Base-by-base conservation (phyloP, 2,797 vertebrate genomes). In the Cuniculus paca region DNA sequence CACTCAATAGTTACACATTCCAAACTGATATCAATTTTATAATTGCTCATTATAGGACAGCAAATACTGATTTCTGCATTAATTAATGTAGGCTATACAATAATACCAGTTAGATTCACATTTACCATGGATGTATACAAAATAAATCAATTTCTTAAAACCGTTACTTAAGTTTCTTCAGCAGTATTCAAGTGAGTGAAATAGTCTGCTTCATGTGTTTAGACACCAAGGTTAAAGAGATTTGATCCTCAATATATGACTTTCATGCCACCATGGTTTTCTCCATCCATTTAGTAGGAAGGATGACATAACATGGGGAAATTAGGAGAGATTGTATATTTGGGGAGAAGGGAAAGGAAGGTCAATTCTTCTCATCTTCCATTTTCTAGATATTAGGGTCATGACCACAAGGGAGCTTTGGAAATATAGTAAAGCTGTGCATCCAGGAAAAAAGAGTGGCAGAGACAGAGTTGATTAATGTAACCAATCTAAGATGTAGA, bases 11-110 rank as follows among this genome's bases (percentile, higher is more conserved):
- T 7, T 74, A 75, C 63, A 2, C 6, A 42, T 95, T 85, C 24
- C 28, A 77, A 31, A 77, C 60, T 86, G 6, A 28, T 79, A 42
- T 24, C 31, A 36, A 22, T 87, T 95, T 95, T 63, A 52, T 87
- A 75, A 65, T 75, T 63, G 20, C 12, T 14, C 48, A 16, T 1
- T 1, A 10, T 20, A 79, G n/a, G 31, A 50, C 11, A 77, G 20
- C 8, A 12, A 78, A 90, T 31, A 48, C 5, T 28, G 20, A 74
- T 72, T n/a, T 63, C 20, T 34, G 13, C 60, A 31, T 84, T 75
- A 48, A 79, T 82, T 52, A 81, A 2, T 80, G 2, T 87, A 83
- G 6, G 28, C 6, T 80, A 63, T 12, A 5, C 45, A 58, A 48
- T 28, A 52, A 52, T 28, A 5, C 0, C 11, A 56, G 34, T 84